Percentiles rank a stretch among this genome's conserved stretches.
These are phyloP conservation scores for Anolis apletophallus DNA, from an alignment of 2,797 vertebrate genomes.

Conservation along the genomic window DNA sequence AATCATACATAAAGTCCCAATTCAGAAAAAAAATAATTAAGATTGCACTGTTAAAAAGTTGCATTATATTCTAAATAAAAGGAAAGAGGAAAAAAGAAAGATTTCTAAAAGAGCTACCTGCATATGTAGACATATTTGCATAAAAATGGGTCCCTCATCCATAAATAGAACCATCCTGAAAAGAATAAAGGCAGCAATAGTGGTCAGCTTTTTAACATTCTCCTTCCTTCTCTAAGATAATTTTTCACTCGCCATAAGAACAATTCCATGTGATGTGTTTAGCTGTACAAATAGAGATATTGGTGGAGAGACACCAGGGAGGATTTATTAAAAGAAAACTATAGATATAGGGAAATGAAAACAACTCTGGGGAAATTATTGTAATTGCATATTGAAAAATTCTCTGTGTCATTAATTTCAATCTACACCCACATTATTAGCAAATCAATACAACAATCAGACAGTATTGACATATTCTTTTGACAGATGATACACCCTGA, in stretches of 20 bases:
- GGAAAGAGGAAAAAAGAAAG: no score
- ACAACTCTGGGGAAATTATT: slow-evolving; percentile 13
- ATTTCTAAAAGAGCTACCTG: background rate
- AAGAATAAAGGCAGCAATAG: background rate
- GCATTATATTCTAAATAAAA: background rate
- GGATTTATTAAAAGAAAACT: slow-evolving; percentile 20
- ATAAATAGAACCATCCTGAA: background rate
- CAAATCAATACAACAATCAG: slow-evolving; percentile 38
- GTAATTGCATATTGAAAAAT: slow-evolving; percentile 32
- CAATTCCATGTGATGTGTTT: background rate
- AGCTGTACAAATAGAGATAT: slow-evolving; percentile 55
- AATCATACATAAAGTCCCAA: background rate
- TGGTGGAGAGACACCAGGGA: slow-evolving; percentile 35
- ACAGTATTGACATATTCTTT: background rate
- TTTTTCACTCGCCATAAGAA: background rate
- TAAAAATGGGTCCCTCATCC: background rate
- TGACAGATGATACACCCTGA: background rate
- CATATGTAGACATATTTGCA: background rate
- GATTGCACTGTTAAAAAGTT: background rate
- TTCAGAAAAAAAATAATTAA: background rate
- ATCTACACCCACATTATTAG: slow-evolving; percentile 28
- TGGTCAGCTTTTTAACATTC: background rate
- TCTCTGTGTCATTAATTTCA: slow-evolving; percentile 36
- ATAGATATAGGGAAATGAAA: slow-evolving; percentile 25
- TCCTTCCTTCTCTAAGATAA: background rate